Evolutionary conservation across 2,113 vertebrate species (phyloP).

Genomic region (Equus quagga): DNA sequence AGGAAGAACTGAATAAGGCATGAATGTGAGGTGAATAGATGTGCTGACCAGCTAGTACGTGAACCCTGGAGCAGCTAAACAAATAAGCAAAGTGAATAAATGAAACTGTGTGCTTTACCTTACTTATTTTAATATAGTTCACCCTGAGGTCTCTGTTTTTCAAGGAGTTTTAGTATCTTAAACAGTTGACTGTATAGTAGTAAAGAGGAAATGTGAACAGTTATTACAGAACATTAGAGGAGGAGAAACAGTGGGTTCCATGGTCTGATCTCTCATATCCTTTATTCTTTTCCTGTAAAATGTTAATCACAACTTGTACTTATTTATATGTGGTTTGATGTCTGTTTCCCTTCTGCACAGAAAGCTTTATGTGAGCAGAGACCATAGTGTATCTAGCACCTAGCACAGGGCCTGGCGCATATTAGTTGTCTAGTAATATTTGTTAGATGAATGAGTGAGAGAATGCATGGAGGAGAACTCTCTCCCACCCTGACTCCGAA

Average conservation of each 20-base stretch:
- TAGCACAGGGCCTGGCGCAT: not conserved
- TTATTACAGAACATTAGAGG: not conserved
- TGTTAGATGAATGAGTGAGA: not conserved
- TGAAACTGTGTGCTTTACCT: not conserved
- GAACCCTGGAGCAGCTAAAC: not conserved
- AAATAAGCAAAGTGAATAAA: not conserved
- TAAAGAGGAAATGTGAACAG: constrained; percentile 20
- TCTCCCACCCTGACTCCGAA: not conserved
- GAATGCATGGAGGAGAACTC: not conserved
- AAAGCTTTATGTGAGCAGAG: not conserved
- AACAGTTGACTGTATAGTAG: not conserved
- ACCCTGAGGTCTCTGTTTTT: not conserved
- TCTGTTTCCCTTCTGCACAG: not conserved
- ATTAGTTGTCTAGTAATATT: not conserved
- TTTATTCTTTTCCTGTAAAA: constrained; percentile 11
- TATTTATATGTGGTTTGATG: not conserved
- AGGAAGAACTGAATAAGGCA: not conserved
- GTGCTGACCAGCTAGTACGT: not conserved
- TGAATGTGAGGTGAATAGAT: not conserved
- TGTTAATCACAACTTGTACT: not conserved
- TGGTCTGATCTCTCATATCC: not conserved
- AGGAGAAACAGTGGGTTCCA: not conserved
- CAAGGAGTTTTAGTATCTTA: not conserved
- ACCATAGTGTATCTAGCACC: not conserved
- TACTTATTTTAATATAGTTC: not conserved